Conservation (phyloP, 35 echinoderm and acorn worm species). For the Lytechinus pictus region DNA sequence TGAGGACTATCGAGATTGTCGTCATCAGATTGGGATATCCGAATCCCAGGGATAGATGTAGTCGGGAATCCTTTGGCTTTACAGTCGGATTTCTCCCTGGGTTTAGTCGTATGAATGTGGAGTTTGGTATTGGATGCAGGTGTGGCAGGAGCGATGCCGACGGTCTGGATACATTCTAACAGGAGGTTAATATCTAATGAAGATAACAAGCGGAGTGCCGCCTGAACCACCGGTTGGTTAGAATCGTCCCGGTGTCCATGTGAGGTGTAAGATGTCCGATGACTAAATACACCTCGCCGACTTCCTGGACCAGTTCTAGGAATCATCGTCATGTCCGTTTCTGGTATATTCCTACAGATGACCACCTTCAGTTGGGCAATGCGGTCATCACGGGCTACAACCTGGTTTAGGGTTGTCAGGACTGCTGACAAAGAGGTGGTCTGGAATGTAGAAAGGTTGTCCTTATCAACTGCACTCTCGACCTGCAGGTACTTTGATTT, state of each 20-base stretch:
- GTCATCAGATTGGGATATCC: constrained; percentile 48
- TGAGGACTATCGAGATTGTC: neutral
- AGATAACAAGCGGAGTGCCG: constrained; percentile 51
- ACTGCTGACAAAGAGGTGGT: constrained; percentile 44
- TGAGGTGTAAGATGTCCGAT: constrained; percentile 36
- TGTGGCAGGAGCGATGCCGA: constrained; percentile 8
- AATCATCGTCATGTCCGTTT: neutral
- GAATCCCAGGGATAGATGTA: constrained; percentile 15
- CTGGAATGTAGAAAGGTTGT: constrained; percentile 50
- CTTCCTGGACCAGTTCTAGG: constrained; percentile 23
- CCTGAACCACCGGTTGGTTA: constrained; percentile 23
- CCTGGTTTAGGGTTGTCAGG: constrained; percentile 21
- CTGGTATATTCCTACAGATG: neutral
- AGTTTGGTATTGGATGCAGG: neutral
- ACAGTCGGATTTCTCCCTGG: neutral
- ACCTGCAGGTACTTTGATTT: constrained; percentile 45
- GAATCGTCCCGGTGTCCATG: constrained; percentile 29
- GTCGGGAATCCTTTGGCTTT: constrained; percentile 36
- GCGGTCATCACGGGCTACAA: constrained; percentile 39
- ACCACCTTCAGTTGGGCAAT: constrained; percentile 34
- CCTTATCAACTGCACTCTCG: constrained; percentile 21
- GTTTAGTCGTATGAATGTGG: neutral
- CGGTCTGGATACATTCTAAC: constrained; percentile 61
- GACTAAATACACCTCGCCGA: constrained; percentile 34
- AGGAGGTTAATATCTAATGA: constrained; percentile 63